Conservation (phyloP, 2,797 vertebrate species). For the Menidia menidia region DNA sequence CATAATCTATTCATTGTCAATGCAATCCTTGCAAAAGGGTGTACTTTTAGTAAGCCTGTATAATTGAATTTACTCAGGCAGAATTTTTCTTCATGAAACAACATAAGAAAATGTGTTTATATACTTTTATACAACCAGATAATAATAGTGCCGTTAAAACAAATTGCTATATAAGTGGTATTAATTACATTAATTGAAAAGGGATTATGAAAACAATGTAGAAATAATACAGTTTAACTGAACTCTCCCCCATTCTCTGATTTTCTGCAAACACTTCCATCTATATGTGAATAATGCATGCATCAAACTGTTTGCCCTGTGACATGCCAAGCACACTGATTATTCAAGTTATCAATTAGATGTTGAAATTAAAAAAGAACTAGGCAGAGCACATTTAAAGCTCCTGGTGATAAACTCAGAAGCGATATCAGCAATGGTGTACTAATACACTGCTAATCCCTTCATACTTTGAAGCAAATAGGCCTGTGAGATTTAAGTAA, state of each 20-base stretch:
- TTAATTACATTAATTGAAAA: no score
- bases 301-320: slow-evolving; percentile 8
- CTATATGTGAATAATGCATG: background rate
- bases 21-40: no score
- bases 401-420: slow-evolving; percentile 31
- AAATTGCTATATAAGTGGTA: no score
- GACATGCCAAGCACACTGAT: slow-evolving; percentile 17
- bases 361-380: slow-evolving; percentile 28
- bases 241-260: no score
- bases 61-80: no score
- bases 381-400: slow-evolving; percentile 25
- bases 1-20: background rate
- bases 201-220: no score
- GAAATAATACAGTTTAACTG: no score
- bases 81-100: no score
- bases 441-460: slow-evolving; percentile 55
- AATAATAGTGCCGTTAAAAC: no score
- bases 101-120: no score
- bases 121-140: no score
- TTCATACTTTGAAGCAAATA: slow-evolving; percentile 46
- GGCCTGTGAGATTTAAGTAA: slow-evolving; percentile 40
- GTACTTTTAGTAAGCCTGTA: no score
- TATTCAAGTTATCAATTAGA: slow-evolving; percentile 34
- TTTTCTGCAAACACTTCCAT: background rate
- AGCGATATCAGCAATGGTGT: slow-evolving; percentile 35